These are phyloP conservation scores for Peromyscus leucopus DNA, from an alignment of 2,113 vertebrate species.

Conservation along the genomic window DNA sequence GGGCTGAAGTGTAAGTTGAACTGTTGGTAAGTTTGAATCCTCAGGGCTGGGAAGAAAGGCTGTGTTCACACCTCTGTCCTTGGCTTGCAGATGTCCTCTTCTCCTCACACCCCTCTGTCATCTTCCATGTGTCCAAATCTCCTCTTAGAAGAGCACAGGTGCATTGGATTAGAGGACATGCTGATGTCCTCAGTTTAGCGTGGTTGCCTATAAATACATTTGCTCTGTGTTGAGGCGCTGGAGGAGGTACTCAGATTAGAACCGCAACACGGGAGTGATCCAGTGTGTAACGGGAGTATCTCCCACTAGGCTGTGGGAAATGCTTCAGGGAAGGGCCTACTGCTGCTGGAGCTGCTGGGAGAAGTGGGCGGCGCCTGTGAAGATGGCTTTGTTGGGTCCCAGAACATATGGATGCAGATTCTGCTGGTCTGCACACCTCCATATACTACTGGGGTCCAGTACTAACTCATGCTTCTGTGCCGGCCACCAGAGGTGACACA, in stretches of 20 bases:
- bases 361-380: background rate
- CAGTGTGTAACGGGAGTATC: rapidly evolving
- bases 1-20: background rate
- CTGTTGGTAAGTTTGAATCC: background rate
- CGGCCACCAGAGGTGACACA: background rate
- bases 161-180: background rate
- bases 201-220: background rate
- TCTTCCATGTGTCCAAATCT: background rate
- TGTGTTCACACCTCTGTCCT: background rate
- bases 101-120: background rate
- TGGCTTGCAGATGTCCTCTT: background rate
- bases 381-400: background rate
- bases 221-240: background rate
- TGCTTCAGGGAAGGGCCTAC: background rate
- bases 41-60: background rate
- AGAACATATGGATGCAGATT: background rate
- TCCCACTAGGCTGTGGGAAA: background rate
- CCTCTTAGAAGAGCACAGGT: background rate
- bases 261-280: background rate
- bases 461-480: background rate
- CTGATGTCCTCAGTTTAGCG: background rate
- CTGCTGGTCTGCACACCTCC: background rate
- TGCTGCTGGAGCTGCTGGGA: too few species aligned
- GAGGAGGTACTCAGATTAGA: background rate
- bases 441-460: background rate